These are phyloP conservation scores for Myopa tessellatipennis DNA, from an alignment of 2,888 invertebrate species.

Conservation along the genomic window DNA sequence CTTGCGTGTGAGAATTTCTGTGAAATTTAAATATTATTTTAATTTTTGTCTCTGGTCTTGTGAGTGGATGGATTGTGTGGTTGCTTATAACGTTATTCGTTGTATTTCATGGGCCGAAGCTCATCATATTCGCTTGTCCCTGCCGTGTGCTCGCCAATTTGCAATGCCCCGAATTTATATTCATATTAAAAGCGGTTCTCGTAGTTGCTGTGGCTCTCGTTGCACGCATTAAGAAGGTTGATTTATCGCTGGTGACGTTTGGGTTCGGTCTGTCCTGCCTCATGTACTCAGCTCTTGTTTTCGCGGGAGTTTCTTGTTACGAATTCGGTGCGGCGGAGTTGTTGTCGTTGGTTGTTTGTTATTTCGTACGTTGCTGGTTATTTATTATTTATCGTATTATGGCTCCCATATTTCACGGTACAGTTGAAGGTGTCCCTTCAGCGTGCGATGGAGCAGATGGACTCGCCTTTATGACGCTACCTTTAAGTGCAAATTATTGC, in stretches of 20 bases:
- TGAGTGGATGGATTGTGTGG: conserved; percentile 1
- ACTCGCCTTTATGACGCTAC: not conserved
- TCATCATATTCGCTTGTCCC: conserved; percentile 1
- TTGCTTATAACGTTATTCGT: conserved; percentile 12
- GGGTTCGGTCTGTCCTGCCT: conserved; percentile 21
- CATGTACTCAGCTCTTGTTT: conserved; percentile 24
- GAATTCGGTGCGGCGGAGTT: conserved; percentile 25
- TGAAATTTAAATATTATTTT: conserved; percentile 28
- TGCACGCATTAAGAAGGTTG: conserved; percentile 52
- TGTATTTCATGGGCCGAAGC: not conserved
- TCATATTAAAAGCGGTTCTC: conserved; percentile 26
- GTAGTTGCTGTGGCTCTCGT: conserved; percentile 25
- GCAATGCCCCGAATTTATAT: conserved; percentile 41
- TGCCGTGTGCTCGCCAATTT: conserved; percentile 40
- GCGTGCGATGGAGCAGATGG: not conserved
- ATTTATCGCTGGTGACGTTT: conserved; percentile 61
- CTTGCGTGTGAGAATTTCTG: not conserved
- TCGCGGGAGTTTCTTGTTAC: not conserved
- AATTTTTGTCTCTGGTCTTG: conserved; percentile 20
- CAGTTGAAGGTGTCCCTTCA: not conserved
- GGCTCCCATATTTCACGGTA: not conserved
- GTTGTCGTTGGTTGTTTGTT: not conserved
- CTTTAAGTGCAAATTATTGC: too few relatives aligned
- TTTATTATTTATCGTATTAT: not conserved
- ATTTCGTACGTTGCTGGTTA: not conserved